Conservation (phyloP, 2,888 invertebrate genomes). For the Ethmia dodecea region DNA sequence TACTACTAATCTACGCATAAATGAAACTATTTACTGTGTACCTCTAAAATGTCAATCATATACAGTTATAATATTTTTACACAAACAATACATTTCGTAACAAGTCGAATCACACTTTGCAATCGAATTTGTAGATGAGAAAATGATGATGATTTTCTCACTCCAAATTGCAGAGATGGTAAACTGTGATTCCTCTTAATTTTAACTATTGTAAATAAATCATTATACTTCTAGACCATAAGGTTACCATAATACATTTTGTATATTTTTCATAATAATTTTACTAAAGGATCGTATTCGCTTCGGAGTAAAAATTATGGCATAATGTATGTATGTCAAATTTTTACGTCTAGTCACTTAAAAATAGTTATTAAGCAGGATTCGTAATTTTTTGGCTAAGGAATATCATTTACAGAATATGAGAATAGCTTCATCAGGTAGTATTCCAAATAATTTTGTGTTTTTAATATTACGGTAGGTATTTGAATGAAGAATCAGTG, state of each 20-base stretch:
- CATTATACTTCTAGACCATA: constrained; percentile 39
- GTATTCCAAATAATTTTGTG: neutral
- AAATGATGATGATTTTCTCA: constrained; percentile 22
- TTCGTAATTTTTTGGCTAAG: constrained; percentile 37
- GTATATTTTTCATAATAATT: constrained; percentile 66
- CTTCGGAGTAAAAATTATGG: constrained; percentile 53
- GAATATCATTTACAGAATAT: constrained; percentile 34
- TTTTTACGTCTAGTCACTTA: constrained; percentile 72
- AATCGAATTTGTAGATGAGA: constrained; percentile 17
- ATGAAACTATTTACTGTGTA: neutral
- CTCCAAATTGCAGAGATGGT: constrained; percentile 21
- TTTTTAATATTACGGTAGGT: neutral
- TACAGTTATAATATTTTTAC: neutral
- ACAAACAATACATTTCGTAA: neutral
- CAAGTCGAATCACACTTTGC: constrained; percentile 11
- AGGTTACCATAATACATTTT: constrained; percentile 53
- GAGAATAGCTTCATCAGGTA: constrained; percentile 10
- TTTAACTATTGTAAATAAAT: constrained; percentile 53
- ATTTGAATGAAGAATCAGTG: neutral
- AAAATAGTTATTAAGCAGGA: constrained; percentile 40
- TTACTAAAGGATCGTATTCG: constrained; percentile 36
- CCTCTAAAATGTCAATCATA: neutral
- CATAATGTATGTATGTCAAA: constrained; percentile 35
- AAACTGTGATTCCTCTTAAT: constrained; percentile 9
- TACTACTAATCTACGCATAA: neutral